These are phyloP conservation scores for Chloropsis hardwickii DNA, from an alignment of 2,113 vertebrate species.

Conservation along the genomic window DNA sequence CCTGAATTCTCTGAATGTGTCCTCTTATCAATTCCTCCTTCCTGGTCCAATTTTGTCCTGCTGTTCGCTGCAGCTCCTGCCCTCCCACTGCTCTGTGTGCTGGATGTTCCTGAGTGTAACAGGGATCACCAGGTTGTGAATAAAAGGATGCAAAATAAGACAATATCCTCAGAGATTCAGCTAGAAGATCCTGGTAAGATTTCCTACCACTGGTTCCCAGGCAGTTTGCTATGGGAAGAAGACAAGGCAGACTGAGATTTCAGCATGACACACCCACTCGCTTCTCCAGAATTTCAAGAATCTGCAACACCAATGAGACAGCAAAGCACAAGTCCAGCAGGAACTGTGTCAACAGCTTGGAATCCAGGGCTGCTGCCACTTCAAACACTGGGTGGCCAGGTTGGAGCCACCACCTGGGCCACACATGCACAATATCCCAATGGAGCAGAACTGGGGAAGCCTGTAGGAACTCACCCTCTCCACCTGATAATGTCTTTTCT, in stretches of 20 bases:
- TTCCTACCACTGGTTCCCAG: neutral
- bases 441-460: accelerated
- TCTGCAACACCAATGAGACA: neutral
- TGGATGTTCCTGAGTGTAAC: neutral
- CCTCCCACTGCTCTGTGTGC: neutral
- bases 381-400: neutral
- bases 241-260: neutral
- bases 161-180: neutral
- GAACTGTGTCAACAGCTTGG: neutral
- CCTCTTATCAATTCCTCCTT: neutral
- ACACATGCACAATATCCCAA: neutral
- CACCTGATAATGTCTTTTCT: neutral
- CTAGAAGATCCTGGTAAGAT: neutral
- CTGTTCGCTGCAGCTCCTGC: neutral
- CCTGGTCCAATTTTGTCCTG: neutral
- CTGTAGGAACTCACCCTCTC: neutral
- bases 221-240: neutral
- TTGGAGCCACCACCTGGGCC: neutral
- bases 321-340: neutral
- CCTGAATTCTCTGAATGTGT: neutral
- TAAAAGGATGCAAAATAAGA: neutral
- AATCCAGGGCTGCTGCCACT: neutral
- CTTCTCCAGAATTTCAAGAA: neutral
- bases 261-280: neutral
- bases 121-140: neutral